phyloP scores from a whole-genome alignment of 1,140 invertebrate genomes.

The Ostrea edulis region DNA sequence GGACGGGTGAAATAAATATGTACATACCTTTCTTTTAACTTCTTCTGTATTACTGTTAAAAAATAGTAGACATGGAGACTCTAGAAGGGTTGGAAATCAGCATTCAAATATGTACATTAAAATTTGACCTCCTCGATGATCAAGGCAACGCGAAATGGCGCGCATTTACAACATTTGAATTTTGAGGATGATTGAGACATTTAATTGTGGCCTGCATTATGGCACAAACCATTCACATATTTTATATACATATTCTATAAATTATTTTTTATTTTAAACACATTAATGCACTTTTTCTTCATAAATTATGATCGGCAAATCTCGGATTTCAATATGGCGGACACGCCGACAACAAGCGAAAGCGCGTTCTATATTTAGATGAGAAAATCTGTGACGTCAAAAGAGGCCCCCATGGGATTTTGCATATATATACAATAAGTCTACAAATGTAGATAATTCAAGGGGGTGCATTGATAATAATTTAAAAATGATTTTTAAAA shows the following conservation, averaged over 20 bases:
- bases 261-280: background rate
- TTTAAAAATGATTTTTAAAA: no score
- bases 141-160: conserved; percentile 57
- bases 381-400: conserved; percentile 25
- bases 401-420: background rate
- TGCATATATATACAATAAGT: background rate
- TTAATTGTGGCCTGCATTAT: background rate
- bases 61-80: background rate
- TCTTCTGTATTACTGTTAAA: conserved; percentile 9
- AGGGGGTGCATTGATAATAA: no score
- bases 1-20: background rate
- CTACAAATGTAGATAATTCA: no score
- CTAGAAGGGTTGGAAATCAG: background rate
- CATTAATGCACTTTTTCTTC: conserved; percentile 39
- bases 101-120: conserved; percentile 33
- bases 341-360: conserved; percentile 43
- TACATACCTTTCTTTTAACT: conserved; percentile 33
- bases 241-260: background rate
- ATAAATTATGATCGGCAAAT: conserved; percentile 41
- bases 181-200: background rate
- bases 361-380: conserved; percentile 14
- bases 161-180: conserved; percentile 39
- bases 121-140: conserved; percentile 55
- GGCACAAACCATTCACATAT: background rate
- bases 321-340: conserved; percentile 42